Percentiles rank a stretch among this genome's conserved stretches.
Conservation (phyloP, 2,797 vertebrate genomes). For the Sciaenops ocellatus region DNA sequence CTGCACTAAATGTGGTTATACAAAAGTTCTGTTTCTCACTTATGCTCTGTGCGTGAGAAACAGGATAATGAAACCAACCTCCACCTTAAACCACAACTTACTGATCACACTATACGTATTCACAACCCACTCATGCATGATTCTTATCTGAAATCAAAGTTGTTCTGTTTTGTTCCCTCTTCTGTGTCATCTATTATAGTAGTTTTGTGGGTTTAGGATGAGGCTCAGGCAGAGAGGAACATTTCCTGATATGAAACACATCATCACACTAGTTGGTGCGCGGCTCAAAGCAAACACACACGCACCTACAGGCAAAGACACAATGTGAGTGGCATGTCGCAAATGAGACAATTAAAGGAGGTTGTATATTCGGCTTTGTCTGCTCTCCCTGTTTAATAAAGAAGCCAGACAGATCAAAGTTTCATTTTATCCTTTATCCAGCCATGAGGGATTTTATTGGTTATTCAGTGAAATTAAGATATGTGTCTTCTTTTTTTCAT, state of each 20-base stretch:
- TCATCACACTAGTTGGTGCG: background rate
- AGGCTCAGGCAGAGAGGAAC: background rate
- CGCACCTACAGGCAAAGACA: slow-evolving; percentile 17
- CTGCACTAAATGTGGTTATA: slow-evolving; percentile 13
- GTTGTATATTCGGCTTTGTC: slow-evolving; percentile 43
- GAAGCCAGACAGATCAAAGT: slow-evolving; percentile 53
- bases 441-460: slow-evolving; percentile 35
- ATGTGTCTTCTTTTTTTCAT: slow-evolving; percentile 20
- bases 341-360: slow-evolving; percentile 57
- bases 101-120: background rate
- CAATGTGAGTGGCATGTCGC: slow-evolving; percentile 39
- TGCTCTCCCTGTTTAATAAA: slow-evolving; percentile 57
- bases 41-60: background rate
- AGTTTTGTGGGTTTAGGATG: background rate
- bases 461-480: slow-evolving; percentile 52
- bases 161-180: background rate
- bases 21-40: background rate
- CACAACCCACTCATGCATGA: slow-evolving; percentile 14
- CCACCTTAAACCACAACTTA: slow-evolving; percentile 40
- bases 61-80: slow-evolving; percentile 17
- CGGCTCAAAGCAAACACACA: slow-evolving; percentile 23
- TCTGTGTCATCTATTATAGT: background rate
- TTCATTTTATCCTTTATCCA: slow-evolving; percentile 60
- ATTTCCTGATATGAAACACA: slow-evolving; percentile 10
- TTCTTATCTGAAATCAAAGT: slow-evolving; percentile 10